Evolutionary conservation across 2,113 vertebrate genomes (phyloP).

Genomic region (Dunckerocampus dactyliophorus): DNA sequence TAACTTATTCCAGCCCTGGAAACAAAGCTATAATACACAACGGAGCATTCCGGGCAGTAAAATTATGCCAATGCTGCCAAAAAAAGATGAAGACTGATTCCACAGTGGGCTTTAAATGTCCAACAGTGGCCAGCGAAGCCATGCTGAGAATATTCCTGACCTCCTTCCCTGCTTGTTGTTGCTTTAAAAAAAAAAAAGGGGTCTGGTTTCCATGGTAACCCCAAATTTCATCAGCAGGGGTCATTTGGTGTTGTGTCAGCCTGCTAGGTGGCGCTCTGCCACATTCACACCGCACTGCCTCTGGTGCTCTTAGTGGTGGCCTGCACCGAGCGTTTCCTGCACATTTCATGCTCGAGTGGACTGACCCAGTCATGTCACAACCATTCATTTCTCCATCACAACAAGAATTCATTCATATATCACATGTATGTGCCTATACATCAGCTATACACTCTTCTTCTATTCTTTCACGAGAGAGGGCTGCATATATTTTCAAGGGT

Average conservation of each 20-base stretch:
- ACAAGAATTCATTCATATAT: slow-evolving; percentile 3
- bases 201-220: slow-evolving; percentile 40
- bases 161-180: slow-evolving; percentile 24
- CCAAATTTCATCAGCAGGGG: slow-evolving; percentile 12
- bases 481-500: background rate
- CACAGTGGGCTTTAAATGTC: slow-evolving; percentile 4
- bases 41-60: background rate
- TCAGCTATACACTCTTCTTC: background rate
- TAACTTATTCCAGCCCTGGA: background rate
- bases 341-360: slow-evolving; percentile 4
- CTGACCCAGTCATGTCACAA: slow-evolving; percentile 7
- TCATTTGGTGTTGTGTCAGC: background rate
- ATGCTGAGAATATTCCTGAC: slow-evolving; percentile 19
- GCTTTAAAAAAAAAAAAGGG: slow-evolving; percentile 9
- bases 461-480: background rate
- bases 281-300: background rate
- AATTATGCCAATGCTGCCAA: background rate
- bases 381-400: slow-evolving; percentile 3
- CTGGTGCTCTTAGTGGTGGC: background rate
- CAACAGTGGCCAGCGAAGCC: slow-evolving; percentile 15
- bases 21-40: slow-evolving; percentile 1
- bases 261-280: background rate
- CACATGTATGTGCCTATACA: background rate
- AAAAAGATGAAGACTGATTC: background rate
- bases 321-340: background rate